A percentile compares a stretch with the other conserved stretches of the same genome.
These are phyloP conservation scores for Pseudopodoces humilis DNA, from an alignment of 2,113 vertebrate species.

Conservation along the genomic window DNA sequence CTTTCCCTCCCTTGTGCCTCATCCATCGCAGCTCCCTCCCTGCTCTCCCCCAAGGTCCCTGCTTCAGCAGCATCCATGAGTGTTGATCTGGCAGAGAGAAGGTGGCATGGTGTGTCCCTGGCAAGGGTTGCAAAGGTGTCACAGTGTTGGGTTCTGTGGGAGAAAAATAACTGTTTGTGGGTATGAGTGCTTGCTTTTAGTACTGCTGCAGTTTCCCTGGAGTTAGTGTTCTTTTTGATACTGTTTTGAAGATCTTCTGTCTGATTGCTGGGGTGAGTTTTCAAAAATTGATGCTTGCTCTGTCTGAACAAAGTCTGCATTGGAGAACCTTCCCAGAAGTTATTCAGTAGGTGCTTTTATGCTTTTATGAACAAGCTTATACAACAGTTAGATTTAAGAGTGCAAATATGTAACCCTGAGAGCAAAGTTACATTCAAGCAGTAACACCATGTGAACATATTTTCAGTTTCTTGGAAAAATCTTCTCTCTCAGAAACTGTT, in stretches of 20 bases:
- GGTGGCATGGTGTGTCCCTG: neutral
- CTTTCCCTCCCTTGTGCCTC: neutral
- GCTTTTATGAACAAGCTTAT: neutral
- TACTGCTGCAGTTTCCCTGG: neutral
- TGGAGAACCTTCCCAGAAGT: neutral
- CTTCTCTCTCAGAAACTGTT: neutral
- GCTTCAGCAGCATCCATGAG: neutral
- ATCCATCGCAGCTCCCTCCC: rapidly evolving
- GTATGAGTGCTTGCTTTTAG: neutral
- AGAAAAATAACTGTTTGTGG: neutral
- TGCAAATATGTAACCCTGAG: neutral
- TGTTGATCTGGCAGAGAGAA: neutral
- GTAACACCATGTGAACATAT: neutral
- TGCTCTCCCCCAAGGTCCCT: neutral
- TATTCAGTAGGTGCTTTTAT: neutral
- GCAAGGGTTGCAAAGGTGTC: neutral
- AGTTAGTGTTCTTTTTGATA: neutral
- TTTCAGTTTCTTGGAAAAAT: slow-evolving; percentile 24
- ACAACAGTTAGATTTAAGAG: neutral
- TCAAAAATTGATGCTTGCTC: neutral
- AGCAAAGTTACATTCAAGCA: neutral
- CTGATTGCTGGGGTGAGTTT: neutral
- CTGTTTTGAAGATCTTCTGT: neutral
- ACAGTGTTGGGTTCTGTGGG: neutral
- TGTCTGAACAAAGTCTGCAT: neutral